Evolutionary conservation across 2,797 vertebrate species (phyloP), one percentile per base, ranked within the genome.

Genomic region (Scolopax bukidnonensis): DNA sequence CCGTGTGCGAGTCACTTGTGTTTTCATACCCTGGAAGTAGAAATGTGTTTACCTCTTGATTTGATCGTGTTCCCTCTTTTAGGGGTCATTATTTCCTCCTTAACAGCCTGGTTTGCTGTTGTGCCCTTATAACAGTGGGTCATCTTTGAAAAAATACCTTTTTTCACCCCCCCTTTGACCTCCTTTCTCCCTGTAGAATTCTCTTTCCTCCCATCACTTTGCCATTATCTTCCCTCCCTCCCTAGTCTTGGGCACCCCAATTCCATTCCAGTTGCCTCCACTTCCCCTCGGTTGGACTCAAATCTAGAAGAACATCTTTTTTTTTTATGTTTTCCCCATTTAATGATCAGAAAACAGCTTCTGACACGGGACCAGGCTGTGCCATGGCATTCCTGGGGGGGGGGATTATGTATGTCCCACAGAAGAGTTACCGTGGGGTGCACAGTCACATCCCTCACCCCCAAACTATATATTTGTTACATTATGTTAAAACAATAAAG

Each of bases 401-500:
- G 36, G 36, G 36, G 36, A 7, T 36, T 36, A 2, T 1, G 36
- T 4, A 6, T 16, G 87, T 10, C 78, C 18, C 12, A 33, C 54
- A 3, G 11, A 12, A 11, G 3, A 51, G n/a, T 9, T 30, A 6
- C 10, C 2, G 30, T 21, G 48, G 0, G 56, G 73, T 6, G 18
- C 76, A 10, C 41, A 36, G 48, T 25, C 48, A 25, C 47, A 23
- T 43, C 77, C 56, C 40, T 5, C 3, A 1, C 9, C 51, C 74
- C 83, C 32, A 56, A 38, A 50, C 90, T n/a, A 3, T 12, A 27
- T 45, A 1, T 87, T 91, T 75, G 60, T 71, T 43, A 28, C 19
- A 54, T 89, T 60, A 82, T 33, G 84, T 17, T 89, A 94, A 90
- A 97, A 86, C 95, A 93, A 73, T 73, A 5, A 79, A 92, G 79